Evolutionary conservation across 2,113 vertebrate genomes (phyloP), one percentile per base, ranked within the genome.

Genomic region (Dipodomys stephensi): DNA sequence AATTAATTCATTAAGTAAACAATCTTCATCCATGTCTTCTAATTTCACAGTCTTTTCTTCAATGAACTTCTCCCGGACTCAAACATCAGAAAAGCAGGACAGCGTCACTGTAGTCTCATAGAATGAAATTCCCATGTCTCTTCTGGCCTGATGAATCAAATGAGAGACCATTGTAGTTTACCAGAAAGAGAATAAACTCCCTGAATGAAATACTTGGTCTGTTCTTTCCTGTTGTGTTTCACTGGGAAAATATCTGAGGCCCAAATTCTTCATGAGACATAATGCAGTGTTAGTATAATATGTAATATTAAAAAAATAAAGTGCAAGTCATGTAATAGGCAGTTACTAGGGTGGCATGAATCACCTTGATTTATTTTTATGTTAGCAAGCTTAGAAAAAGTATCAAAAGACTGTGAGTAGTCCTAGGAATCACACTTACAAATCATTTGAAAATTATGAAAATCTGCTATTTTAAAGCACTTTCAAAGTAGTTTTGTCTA

Each of bases 11-110:
- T 88, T 86, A 78, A 77, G 46, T 57, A 88, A 79, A 93, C 25
- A 86, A 71, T 68, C 30, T 53, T 83, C 62, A 69, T 72, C 72
- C 53, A 85, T 7, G 79, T 86, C 83, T 80, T 82, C 35, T 67
- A 72, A 97, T 98, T 97, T 98, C 95, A 97, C 87, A 95, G 93
- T 94, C 87, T 23, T 46, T 39, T 84, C 74, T 90, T 94, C 88
- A 67, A 18, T 95, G 97, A 65, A 79, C 79, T 95, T 94, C 49
- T 84, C 68, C 93, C 87, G 89, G 27, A 84, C 65, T 91, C 84
- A 64, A 84, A 65, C 73, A 91, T 94, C 60, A 92, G 79, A 76
- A 80, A 78, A 83, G 85, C 96, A 92, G 78, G 80, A 88, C 72
- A 96, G 90, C 72, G 88, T 83, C 78, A 6, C 46, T 93, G 62